Base-by-base conservation (phyloP, 2,113 vertebrate genomes). In the Engraulis encrasicolus region DNA sequence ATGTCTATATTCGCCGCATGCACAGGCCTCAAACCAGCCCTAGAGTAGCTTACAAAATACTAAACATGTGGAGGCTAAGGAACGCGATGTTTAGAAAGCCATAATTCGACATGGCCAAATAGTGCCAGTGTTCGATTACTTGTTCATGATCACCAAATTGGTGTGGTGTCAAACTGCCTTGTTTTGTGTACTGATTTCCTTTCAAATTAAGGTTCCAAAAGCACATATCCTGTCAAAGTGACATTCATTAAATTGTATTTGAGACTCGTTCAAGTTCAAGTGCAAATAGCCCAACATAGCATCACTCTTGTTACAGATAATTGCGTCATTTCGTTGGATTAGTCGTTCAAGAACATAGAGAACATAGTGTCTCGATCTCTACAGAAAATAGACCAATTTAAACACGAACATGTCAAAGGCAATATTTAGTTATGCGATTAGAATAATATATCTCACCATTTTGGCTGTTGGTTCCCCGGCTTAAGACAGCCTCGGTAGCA, bases 401-500 rank as follows among this genome's bases (percentile, higher is more conserved):
- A 34, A 12, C 14, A 74, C 17, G 17, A 15, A 4, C 66, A 34
- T 6, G 34, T 34, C 7, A 74, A 34, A 17, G 14, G 66, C 66
- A 74, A 50, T 77, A 85, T 27, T 74, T n/a, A 74, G 4, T 74
- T 34, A 34, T 34, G 66, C 31, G 2, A 31, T 74, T 36, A 15
- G 0, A 74, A 74, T 74, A 11, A 34, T 38, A 82, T 52, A 19
- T 78, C 81, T 61, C 84, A 91, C 90, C 90, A 91, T 91, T 81
- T 81, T 91, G 85, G 86, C 89, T 85, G 71, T 52, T 87, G 78
- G 79, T 48, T 89, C 81, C 85, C 86, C 81, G 54, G 82, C 84
- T 37, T 81, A 71, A 85, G 86, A 40, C 79, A 85, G 87, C 84
- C 81, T 83, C n/a, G 54, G 66, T 74, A 84, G 86, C 74, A 80